These are phyloP conservation scores for Apostichopus japonicus DNA, from an alignment of 35 echinoderm and acorn worm species.

Conservation along the genomic window DNA sequence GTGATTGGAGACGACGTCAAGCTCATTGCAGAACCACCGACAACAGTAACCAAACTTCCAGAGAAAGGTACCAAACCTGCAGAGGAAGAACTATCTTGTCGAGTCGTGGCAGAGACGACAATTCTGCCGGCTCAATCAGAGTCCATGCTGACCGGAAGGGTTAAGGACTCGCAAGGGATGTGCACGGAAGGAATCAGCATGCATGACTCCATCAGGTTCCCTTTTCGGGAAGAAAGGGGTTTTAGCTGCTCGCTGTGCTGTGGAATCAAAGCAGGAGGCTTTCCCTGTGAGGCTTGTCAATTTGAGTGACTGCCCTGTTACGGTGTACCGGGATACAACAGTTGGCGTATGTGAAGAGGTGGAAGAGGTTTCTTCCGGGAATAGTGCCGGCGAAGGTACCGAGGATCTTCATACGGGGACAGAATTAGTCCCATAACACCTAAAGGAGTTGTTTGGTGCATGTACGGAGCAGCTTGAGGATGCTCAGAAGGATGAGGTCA, in stretches of 20 bases:
- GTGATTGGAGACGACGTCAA: background rate
- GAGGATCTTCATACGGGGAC: background rate
- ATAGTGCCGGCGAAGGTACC: background rate
- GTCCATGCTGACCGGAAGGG: background rate
- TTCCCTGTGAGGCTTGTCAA: constrained; percentile 35
- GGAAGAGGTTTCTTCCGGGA: constrained; percentile 35
- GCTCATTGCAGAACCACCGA: background rate
- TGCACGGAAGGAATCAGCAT: background rate
- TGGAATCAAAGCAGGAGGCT: background rate
- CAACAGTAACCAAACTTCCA: background rate
- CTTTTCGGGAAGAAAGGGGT: constrained; percentile 26
- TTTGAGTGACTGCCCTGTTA: background rate
- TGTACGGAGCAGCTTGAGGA: constrained; percentile 6
- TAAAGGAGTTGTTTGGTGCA: constrained; percentile 29
- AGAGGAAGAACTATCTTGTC: background rate
- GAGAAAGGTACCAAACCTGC: background rate
- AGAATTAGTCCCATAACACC: background rate
- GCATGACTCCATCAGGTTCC: background rate
- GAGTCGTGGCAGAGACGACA: constrained; percentile 7
- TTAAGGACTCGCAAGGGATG: background rate
- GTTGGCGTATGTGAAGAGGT: constrained; percentile 48
- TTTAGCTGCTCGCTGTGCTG: background rate
- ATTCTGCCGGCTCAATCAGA: background rate
- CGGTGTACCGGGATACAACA: constrained; percentile 48
- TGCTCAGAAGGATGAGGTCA: constrained; percentile 23